These are phyloP conservation scores for Lymantria monacha DNA, from an alignment of 2,888 invertebrate genomes.

Conservation along the genomic window DNA sequence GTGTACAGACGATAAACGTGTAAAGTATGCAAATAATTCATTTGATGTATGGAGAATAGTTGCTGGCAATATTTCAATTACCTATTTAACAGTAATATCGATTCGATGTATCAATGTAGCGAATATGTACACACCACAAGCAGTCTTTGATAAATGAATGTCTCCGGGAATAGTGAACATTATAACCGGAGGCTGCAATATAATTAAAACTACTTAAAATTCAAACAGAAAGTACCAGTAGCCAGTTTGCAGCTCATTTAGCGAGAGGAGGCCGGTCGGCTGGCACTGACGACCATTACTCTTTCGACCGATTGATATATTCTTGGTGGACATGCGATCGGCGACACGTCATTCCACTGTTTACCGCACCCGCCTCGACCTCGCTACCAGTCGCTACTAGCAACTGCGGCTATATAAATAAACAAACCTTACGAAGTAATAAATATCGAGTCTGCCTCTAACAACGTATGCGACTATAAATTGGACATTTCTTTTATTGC, in stretches of 20 bases:
- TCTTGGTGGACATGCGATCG: slow-evolving; percentile 75
- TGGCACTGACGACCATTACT: slow-evolving; percentile 67
- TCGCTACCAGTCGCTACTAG: slow-evolving; percentile 34
- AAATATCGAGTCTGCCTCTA: slow-evolving; percentile 59
- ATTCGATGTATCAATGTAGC: slow-evolving; percentile 40
- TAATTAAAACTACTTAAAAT: slow-evolving; percentile 81
- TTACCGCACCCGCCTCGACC: slow-evolving; percentile 20
- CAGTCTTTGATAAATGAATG: slow-evolving; percentile 64
- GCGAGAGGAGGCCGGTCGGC: slow-evolving; percentile 49
- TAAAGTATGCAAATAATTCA: too few species aligned
- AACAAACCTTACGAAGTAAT: slow-evolving; percentile 56
- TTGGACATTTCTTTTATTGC: slow-evolving; percentile 64
- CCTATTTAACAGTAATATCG: slow-evolving; percentile 49
- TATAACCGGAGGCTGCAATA: slow-evolving; percentile 68
- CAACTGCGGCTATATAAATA: slow-evolving; percentile 46
- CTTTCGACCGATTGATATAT: slow-evolving; percentile 73
- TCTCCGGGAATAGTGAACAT: slow-evolving; percentile 49
- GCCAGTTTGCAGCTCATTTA: slow-evolving; percentile 69
- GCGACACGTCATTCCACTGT: slow-evolving; percentile 69
- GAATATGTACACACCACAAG: slow-evolving; percentile 24
- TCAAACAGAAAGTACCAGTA: slow-evolving; percentile 72
- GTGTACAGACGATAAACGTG: too few species aligned
- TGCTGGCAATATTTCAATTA: slow-evolving; percentile 45
- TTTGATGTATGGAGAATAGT: slow-evolving; percentile 28
- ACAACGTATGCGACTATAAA: slow-evolving; percentile 64